Percentiles rank a stretch among this genome's conserved stretches.
These are phyloP conservation scores for Ispidina lecontei DNA, from an alignment of 2,797 vertebrate species.

Conservation along the genomic window DNA sequence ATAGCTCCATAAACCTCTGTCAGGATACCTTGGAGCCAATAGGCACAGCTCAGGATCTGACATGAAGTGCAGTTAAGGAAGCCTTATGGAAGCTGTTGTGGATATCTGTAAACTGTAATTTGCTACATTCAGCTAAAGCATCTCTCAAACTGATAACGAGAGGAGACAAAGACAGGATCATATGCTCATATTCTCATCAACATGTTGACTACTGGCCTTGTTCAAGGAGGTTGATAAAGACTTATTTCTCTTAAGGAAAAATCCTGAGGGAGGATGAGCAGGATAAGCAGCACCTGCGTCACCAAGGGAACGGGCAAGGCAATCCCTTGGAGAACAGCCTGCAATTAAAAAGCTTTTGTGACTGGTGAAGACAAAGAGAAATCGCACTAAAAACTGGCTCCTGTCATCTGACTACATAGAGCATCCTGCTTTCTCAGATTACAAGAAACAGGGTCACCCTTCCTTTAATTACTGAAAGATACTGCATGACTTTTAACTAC, in stretches of 20 bases:
- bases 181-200: neutral
- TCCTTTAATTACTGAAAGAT: constrained; percentile 27
- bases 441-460: neutral
- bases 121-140: neutral
- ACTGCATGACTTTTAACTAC: constrained; percentile 1
- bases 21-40: neutral
- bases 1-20: neutral
- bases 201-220: neutral
- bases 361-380: neutral
- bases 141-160: neutral
- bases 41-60: neutral
- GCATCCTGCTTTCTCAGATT: neutral
- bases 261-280: neutral
- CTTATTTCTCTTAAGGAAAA: neutral
- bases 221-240: neutral
- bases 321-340: neutral
- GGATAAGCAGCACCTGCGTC: neutral
- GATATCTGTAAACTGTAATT: neutral
- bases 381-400: neutral
- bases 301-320: neutral
- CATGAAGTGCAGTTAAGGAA: neutral
- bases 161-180: neutral
- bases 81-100: neutral
- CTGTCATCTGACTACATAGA: neutral
- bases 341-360: constrained; percentile 1